Evolutionary conservation across 2,797 vertebrate species (phyloP).

Genomic region (Acanthurus tractus): DNA sequence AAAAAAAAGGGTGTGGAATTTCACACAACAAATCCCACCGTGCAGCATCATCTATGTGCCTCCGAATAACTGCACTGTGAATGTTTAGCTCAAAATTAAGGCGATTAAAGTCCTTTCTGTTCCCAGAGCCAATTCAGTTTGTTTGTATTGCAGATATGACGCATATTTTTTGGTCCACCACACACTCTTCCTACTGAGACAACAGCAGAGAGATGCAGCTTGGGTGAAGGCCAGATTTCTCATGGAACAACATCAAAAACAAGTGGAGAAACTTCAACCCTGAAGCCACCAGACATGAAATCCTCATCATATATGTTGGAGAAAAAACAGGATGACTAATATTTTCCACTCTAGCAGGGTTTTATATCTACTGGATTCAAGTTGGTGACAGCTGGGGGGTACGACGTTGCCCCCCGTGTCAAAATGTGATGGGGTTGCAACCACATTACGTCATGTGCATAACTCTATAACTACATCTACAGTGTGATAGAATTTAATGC

Average conservation of each 20-base stretch:
- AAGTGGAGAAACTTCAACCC: constrained; percentile 51
- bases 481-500: constrained; percentile 62
- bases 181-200: constrained; percentile 29
- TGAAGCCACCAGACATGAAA: constrained; percentile 51
- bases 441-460: constrained; percentile 57
- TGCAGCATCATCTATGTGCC: constrained; percentile 28
- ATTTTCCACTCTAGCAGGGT: constrained; percentile 41
- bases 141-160: constrained; percentile 44
- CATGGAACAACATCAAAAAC: constrained; percentile 53
- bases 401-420: constrained; percentile 44
- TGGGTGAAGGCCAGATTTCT: constrained; percentile 54
- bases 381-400: constrained; percentile 40
- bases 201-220: constrained; percentile 36
- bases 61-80: constrained; percentile 45
- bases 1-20: constrained; percentile 57
- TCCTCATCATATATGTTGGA: constrained; percentile 16
- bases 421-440: constrained; percentile 64
- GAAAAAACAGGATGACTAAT: constrained; percentile 30
- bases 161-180: constrained; percentile 52
- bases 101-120: constrained; percentile 51
- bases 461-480: constrained; percentile 62
- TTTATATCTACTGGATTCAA: constrained; percentile 44
- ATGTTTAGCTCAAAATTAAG: constrained; percentile 59
- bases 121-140: constrained; percentile 46
- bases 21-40: constrained; percentile 51